phyloP scores from a whole-genome alignment of 1,140 invertebrate species.

The Anoplolepis gracilipes region DNA sequence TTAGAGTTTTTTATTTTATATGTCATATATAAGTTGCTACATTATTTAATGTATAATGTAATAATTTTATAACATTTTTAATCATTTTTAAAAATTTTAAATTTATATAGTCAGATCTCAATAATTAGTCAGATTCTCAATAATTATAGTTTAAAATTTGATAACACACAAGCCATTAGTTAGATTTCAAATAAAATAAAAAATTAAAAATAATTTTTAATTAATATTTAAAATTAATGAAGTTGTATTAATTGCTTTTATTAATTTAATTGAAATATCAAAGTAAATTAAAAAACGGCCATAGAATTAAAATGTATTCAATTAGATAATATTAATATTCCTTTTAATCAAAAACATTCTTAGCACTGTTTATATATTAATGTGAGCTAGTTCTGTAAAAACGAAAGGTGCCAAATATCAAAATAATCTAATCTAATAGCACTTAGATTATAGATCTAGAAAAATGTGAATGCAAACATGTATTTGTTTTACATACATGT shows the following conservation, averaged over 20 bases:
- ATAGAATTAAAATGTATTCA: conserved; percentile 30
- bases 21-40: not conserved
- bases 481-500: conserved; percentile 35
- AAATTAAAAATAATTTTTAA: not conserved
- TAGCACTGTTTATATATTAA: conserved; percentile 42
- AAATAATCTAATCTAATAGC: conserved; percentile 59
- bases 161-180: not conserved
- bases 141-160: not conserved
- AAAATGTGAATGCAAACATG: conserved; percentile 24
- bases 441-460: conserved; percentile 28
- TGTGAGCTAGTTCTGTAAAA: conserved; percentile 33
- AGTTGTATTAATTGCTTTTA: not conserved
- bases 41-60: conserved; percentile 18
- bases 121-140: too few species aligned
- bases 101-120: too few species aligned
- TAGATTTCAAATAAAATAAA: not conserved
- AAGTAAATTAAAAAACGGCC: conserved; percentile 12
- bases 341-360: conserved; percentile 17
- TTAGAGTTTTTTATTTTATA: not conserved
- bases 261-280: not conserved
- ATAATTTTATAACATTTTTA: not conserved
- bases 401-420: conserved; percentile 62
- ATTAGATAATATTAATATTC: conserved; percentile 40
- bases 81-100: not conserved
- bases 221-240: not conserved